Evolutionary conservation across 1,140 invertebrate genomes (phyloP), one percentile per base, ranked within the genome.

Genomic region (Zaprionus lachaisei): DNA sequence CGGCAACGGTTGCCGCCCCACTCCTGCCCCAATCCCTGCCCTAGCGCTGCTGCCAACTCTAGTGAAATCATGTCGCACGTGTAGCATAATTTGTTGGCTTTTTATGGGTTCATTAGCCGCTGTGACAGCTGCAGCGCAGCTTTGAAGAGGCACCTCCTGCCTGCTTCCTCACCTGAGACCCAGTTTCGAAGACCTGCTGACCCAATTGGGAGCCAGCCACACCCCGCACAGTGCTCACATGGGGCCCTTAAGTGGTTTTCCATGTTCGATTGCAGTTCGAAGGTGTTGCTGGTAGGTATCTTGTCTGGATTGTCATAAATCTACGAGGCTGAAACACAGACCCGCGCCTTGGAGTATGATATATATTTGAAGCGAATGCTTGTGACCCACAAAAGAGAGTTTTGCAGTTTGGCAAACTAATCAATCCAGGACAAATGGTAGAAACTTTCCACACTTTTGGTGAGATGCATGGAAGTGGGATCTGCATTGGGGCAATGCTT

Each of bases 21-120:
- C 22, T 41, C 28, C 14, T 26, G 6, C 15, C 15, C 20, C 56
- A 12, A 9, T 15, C 37, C 38, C 61, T 14, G 5, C 15, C 2
- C 1, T 7, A 51, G 11, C 20, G 28, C 26, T 4, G 38, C 56
- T 37, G 15, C 1, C 17, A n/a, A 17, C 1, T 47, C 41, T n/a
- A 41, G n/a, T 47, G 47, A 74, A 74, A 79, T 79, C 72, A 79
- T 79, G 77, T 75, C 76, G 81, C 84, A 89, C 85, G 86, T 90
- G 85, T 90, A 82, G 77, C 83, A 80, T 82, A 81, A 81, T 86
- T 62, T 63, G 51, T 4, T 71, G 55, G 72, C 68, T 70, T 65
- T 79, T 86, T 83, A 83, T 87, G 79, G 81, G 85, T 90, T 90
- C 85, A 90, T 90, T 90, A 90, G 72, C 85, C 85, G 81, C 67